These are phyloP conservation scores for Oscheius myriophilus DNA, from an alignment of 2,888 invertebrate species.

Conservation along the genomic window DNA sequence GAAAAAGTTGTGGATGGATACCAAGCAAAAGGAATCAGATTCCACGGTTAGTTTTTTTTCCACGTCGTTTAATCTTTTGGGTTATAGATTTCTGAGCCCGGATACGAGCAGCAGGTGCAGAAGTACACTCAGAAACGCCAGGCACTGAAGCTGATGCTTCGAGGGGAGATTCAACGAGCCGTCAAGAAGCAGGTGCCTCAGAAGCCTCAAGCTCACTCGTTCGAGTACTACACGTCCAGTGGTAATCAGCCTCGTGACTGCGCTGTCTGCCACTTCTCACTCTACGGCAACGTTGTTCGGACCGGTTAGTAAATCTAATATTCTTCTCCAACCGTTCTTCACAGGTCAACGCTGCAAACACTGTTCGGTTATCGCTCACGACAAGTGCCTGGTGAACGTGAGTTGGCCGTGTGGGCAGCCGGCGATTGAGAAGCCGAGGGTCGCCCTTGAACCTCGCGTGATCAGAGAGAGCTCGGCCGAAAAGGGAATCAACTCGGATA, in stretches of 20 bases:
- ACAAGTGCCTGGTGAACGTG: slow-evolving; percentile 30
- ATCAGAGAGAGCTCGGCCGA: slow-evolving; percentile 2
- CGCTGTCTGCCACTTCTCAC: slow-evolving; percentile 24
- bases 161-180: slow-evolving; percentile 6
- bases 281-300: slow-evolving; percentile 34
- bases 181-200: not conserved
- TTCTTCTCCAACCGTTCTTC: slow-evolving; percentile 5
- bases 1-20: not conserved
- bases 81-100: not conserved
- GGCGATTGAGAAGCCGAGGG: not conserved
- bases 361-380: slow-evolving; percentile 31
- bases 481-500: slow-evolving; percentile 5
- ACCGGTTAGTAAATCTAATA: slow-evolving; percentile 16
- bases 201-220: slow-evolving; percentile 18
- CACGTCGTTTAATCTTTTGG: too few species aligned
- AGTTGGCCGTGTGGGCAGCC: slow-evolving; percentile 25
- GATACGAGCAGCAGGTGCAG: not conserved
- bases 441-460: slow-evolving; percentile 3
- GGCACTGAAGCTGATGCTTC: slow-evolving; percentile 17
- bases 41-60: too few species aligned
- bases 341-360: slow-evolving; percentile 23
- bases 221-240: slow-evolving; percentile 16
- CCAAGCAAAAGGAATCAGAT: too few species aligned
- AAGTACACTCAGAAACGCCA: slow-evolving; percentile 1
- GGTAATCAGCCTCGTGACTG: slow-evolving; percentile 19